phyloP scores from a whole-genome alignment of 2,113 vertebrate species.

The Microcebus murinus region DNA sequence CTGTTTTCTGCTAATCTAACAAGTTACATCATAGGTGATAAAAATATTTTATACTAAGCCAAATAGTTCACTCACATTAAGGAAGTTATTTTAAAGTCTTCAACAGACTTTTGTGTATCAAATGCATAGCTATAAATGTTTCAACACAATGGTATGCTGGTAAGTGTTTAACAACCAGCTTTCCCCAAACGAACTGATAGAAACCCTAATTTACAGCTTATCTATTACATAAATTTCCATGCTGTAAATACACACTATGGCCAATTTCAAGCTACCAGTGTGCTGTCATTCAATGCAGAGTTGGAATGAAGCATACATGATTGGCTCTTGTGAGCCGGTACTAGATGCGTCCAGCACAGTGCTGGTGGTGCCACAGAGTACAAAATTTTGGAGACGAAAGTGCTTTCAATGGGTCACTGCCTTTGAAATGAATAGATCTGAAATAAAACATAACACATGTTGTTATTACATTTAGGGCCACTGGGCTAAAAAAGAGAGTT shows the following conservation, averaged over 20 bases:
- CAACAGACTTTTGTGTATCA: neutral
- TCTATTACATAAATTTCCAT: neutral
- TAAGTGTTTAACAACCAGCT: neutral
- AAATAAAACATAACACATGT: neutral
- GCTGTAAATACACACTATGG: neutral
- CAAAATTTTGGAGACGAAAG: neutral
- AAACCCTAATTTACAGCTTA: neutral
- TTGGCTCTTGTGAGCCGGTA: neutral
- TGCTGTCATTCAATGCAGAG: neutral
- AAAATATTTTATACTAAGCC: neutral
- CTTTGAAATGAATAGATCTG: neutral
- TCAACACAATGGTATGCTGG: neutral
- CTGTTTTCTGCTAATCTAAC: neutral
- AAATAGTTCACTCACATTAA: neutral
- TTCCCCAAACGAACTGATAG: neutral
- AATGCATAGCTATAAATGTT: neutral
- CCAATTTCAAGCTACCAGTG: neutral
- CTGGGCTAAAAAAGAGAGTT: neutral
- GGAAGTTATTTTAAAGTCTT: neutral
- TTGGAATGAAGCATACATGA: neutral
- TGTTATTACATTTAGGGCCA: neutral
- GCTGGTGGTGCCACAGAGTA: neutral
- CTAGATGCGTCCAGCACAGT: no score
- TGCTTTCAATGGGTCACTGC: neutral
- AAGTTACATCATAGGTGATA: constrained; percentile 6